Percentiles rank a stretch among this genome's conserved stretches.
phyloP scores from a whole-genome alignment of 1,140 invertebrate species.

The Drosophila leontia region DNA sequence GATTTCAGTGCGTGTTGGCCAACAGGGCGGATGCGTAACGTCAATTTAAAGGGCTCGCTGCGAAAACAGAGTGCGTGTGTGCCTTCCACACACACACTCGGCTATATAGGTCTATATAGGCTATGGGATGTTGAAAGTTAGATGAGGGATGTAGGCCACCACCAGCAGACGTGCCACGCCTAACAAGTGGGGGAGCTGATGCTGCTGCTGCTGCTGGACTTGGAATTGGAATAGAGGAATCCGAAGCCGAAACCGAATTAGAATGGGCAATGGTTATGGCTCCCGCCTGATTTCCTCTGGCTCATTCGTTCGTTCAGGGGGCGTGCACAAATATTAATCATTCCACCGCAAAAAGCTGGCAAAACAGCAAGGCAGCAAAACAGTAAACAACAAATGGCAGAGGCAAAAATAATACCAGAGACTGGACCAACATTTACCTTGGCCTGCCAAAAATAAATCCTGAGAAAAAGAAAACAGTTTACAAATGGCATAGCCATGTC shows the following conservation, averaged over 20 bases:
- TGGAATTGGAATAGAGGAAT: slow-evolving; percentile 11
- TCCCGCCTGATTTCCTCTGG: slow-evolving; percentile 8
- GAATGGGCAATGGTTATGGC: slow-evolving; percentile 17
- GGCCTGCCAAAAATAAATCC: slow-evolving; percentile 40
- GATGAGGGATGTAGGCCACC: neutral
- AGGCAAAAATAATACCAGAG: slow-evolving; percentile 4
- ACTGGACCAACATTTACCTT: slow-evolving; percentile 41
- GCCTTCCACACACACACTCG: neutral
- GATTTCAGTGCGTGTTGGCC: slow-evolving; percentile 47
- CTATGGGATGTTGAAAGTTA: neutral
- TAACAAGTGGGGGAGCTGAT: slow-evolving; percentile 40
- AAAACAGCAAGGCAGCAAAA: slow-evolving; percentile 21
- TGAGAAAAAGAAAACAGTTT: slow-evolving; percentile 44
- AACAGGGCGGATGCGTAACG: slow-evolving; percentile 69
- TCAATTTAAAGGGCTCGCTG: slow-evolving; percentile 65
- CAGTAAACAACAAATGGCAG: slow-evolving; percentile 26
- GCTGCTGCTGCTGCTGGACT: slow-evolving; percentile 5
- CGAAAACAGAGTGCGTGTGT: slow-evolving; percentile 28
- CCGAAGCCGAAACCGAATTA: slow-evolving; percentile 19
- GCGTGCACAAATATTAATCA: slow-evolving; percentile 58
- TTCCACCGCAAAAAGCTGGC: slow-evolving; percentile 43
- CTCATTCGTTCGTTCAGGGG: slow-evolving; percentile 1
- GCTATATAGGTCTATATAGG: neutral
- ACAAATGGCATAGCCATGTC: slow-evolving; percentile 39
- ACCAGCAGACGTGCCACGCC: slow-evolving; percentile 53